phyloP scores from a whole-genome alignment of 2,797 vertebrate species.

The Arremon aurantiirostris region DNA sequence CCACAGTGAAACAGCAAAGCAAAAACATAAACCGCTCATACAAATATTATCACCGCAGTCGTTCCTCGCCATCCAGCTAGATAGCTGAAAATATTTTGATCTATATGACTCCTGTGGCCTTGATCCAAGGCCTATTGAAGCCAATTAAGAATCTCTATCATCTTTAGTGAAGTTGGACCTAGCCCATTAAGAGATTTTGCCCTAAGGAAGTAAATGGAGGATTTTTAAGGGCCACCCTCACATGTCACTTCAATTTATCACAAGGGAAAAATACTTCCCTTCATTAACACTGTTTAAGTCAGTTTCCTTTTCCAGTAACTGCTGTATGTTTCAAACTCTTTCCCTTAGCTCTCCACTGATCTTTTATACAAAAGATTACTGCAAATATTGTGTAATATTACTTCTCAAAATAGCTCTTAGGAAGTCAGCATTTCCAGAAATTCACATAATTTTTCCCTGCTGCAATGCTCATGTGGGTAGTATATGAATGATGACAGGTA shows the following conservation, averaged over 20 bases:
- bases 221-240: slow-evolving; percentile 15
- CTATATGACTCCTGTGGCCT: neutral
- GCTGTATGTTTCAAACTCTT: neutral
- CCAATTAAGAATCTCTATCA: neutral
- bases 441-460: slow-evolving; percentile 35
- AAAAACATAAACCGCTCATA: neutral
- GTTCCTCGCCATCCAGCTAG: neutral
- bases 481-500: slow-evolving; percentile 37
- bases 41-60: neutral
- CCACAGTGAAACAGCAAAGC: neutral
- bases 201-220: neutral
- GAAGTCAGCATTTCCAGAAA: slow-evolving; percentile 51
- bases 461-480: slow-evolving; percentile 28
- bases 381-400: neutral
- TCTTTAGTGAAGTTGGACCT: neutral
- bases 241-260: slow-evolving; percentile 10
- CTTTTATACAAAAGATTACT: neutral
- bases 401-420: slow-evolving; percentile 27
- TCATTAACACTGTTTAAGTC: neutral
- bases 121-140: neutral
- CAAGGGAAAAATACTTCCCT: neutral
- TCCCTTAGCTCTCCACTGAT: neutral
- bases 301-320: slow-evolving; percentile 1
- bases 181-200: slow-evolving; percentile 2
- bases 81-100: neutral